Conservation (phyloP, 2,797 vertebrate species). For the Phataginus tricuspis region DNA sequence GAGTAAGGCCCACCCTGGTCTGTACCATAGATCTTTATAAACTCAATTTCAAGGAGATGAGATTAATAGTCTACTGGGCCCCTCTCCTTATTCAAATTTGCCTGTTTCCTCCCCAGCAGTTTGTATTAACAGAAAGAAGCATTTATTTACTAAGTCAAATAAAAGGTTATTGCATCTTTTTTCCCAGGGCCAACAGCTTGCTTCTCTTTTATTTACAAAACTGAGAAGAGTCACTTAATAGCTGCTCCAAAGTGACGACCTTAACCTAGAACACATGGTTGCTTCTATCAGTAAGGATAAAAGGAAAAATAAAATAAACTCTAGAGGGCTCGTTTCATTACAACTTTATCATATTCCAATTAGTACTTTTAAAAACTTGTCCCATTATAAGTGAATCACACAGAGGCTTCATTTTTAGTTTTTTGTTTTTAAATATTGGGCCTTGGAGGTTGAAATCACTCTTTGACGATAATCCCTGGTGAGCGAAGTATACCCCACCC, state of each 20-base stretch:
- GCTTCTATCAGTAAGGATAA: neutral
- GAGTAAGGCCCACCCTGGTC: neutral
- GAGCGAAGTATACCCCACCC: neutral
- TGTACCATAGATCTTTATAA: neutral
- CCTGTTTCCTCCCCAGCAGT: neutral
- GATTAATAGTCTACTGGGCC: neutral
- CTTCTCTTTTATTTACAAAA: neutral
- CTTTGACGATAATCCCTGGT: neutral
- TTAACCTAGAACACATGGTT: neutral
- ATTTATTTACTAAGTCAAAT: neutral
- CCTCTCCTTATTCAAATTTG: neutral
- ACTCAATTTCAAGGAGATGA: neutral
- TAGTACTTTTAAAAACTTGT: neutral
- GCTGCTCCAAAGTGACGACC: neutral
- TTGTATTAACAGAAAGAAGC: neutral
- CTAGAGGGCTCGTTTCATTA: neutral
- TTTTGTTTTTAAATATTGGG: neutral
- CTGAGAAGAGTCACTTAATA: neutral
- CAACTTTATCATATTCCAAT: neutral
- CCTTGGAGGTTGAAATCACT: neutral
- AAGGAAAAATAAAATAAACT: conserved; percentile 39
- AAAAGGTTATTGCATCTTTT: neutral
- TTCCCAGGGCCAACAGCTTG: neutral
- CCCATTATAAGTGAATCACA: neutral
- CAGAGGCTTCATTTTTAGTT: neutral